Percentiles rank a stretch among this genome's conserved stretches.
phyloP scores from a whole-genome alignment of 2,888 invertebrate species.

The Oscheius onirici region DNA sequence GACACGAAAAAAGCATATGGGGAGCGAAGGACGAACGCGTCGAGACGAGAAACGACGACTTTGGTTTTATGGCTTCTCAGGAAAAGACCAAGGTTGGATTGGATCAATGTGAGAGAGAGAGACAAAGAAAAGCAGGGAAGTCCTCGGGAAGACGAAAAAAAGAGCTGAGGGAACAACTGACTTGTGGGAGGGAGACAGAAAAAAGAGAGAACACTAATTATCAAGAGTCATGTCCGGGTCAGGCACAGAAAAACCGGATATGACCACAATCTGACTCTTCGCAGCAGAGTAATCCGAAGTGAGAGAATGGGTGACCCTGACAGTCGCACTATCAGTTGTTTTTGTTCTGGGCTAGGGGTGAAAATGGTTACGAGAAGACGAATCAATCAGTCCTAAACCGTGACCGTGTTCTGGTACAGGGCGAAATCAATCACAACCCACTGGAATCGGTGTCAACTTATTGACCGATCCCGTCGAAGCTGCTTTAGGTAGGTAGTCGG shows the following conservation, averaged over 20 bases:
- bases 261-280: no score
- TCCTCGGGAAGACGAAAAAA: background rate
- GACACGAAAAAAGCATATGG: slow-evolving; percentile 9
- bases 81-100: background rate
- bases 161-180: background rate
- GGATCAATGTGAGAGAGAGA: background rate
- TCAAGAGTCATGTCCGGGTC: no score
- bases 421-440: background rate
- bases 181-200: background rate
- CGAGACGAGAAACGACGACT: background rate
- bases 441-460: slow-evolving; percentile 16
- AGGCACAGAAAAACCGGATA: no score
- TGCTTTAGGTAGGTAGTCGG: background rate
- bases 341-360: background rate
- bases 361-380: background rate
- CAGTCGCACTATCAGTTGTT: background rate
- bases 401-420: background rate
- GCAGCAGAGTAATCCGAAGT: no score
- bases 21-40: slow-evolving; percentile 18
- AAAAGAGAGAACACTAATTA: no score
- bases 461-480: background rate
- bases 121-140: background rate
- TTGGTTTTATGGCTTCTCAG: slow-evolving; percentile 17
- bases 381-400: background rate
- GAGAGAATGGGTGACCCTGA: background rate